Conservation (phyloP, 2,797 vertebrate species). For the Microchirus variegatus region DNA sequence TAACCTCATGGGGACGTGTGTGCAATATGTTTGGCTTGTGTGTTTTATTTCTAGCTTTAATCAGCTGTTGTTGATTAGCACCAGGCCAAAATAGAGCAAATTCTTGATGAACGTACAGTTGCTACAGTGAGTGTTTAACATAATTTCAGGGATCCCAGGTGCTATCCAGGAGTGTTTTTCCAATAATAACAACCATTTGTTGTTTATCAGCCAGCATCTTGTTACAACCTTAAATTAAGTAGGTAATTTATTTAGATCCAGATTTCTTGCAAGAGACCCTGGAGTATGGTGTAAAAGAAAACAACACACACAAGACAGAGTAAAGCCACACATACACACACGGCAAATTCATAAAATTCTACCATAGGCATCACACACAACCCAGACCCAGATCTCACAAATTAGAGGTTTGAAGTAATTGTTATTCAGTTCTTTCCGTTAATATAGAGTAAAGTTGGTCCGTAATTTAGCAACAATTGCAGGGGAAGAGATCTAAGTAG, state of each 20-base stretch:
- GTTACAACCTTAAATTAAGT: neutral
- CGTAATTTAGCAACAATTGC: neutral
- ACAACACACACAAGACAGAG: neutral
- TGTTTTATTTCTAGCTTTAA: slow-evolving; percentile 3
- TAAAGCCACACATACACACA: neutral
- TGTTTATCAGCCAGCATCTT: neutral
- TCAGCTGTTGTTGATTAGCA: slow-evolving; percentile 10
- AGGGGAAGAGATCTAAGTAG: neutral
- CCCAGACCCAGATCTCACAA: neutral
- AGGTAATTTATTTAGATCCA: slow-evolving; percentile 7
- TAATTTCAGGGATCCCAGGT: neutral
- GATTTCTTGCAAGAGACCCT: neutral
- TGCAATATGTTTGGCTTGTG: slow-evolving; percentile 9
- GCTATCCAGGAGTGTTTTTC: neutral
- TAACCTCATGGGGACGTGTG: slow-evolving; percentile 7
- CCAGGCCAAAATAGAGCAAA: too few species aligned
- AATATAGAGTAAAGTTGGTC: too few species aligned
- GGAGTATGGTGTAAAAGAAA: neutral
- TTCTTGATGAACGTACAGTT: too few species aligned
- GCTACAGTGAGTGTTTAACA: neutral
- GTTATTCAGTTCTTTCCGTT: too few species aligned
- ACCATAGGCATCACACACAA: too few species aligned
- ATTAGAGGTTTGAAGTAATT: too few species aligned
- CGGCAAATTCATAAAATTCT: too few species aligned
- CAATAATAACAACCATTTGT: neutral